Percentiles rank a stretch among this genome's conserved stretches.
Evolutionary conservation across 37 sponge, comb jelly and placozoan species (phyloP).

Genomic region (Cladorhizidae sp.): DNA sequence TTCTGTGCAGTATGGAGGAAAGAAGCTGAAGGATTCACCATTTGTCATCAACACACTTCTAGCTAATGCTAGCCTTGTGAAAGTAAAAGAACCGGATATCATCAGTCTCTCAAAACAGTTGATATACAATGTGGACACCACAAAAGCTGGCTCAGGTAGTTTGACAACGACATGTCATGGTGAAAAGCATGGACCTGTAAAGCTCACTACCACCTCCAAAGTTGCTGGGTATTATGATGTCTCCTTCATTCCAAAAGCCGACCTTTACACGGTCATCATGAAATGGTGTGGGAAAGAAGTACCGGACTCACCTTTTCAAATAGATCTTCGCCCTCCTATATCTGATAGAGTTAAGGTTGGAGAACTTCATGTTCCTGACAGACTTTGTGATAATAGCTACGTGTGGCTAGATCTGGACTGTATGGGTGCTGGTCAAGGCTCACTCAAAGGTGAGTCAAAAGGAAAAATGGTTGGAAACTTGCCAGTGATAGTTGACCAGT

Average conservation of each 20-base stretch:
- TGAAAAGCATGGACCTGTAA: slow-evolving; percentile 55
- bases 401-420: slow-evolving; percentile 41
- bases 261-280: slow-evolving; percentile 52
- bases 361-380: slow-evolving; percentile 50
- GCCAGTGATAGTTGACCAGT: slow-evolving; percentile 17
- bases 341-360: slow-evolving; percentile 44
- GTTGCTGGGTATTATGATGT: slow-evolving; percentile 12
- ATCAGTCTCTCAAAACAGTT: slow-evolving; percentile 22
- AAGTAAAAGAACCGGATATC: slow-evolving; percentile 37
- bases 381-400: slow-evolving; percentile 29
- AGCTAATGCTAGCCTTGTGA: slow-evolving; percentile 43
- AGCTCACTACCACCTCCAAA: slow-evolving; percentile 23
- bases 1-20: slow-evolving; percentile 56
- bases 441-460: slow-evolving; percentile 14
- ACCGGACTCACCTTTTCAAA: slow-evolving; percentile 67
- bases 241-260: slow-evolving; percentile 50
- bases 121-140: slow-evolving; percentile 42
- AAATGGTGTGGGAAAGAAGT: slow-evolving; percentile 56
- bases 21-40: slow-evolving; percentile 72
- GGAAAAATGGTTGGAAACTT: slow-evolving; percentile 29
- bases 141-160: slow-evolving; percentile 66
- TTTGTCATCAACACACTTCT: slow-evolving; percentile 66
- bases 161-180: slow-evolving; percentile 55
- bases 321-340: slow-evolving; percentile 51
- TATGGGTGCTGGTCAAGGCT: slow-evolving; percentile 49